These are phyloP conservation scores for Leucopsar rothschildi DNA, from an alignment of 2,113 vertebrate genomes.

Conservation along the genomic window DNA sequence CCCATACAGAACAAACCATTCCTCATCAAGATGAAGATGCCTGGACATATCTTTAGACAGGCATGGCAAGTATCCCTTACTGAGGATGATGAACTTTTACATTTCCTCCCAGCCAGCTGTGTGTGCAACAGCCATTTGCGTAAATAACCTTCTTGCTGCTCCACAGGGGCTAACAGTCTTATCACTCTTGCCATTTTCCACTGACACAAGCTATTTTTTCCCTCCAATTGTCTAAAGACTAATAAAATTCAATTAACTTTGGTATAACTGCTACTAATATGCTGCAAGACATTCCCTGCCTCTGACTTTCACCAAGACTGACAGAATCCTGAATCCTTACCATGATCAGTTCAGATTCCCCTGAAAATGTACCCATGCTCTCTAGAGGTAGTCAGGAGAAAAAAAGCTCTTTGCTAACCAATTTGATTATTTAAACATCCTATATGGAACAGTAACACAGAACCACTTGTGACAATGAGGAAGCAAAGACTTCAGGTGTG, in stretches of 20 bases:
- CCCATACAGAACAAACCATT: neutral
- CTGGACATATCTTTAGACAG: neutral
- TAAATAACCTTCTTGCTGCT: neutral
- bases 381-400: neutral
- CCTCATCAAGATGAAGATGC: neutral
- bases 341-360: neutral
- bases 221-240: neutral
- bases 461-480: neutral
- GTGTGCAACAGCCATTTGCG: neutral
- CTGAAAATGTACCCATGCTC: neutral
- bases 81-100: neutral
- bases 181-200: neutral
- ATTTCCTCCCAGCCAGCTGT: neutral
- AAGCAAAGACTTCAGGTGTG: neutral
- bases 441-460: neutral
- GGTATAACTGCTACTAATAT: neutral
- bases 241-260: neutral
- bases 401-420: neutral
- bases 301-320: neutral
- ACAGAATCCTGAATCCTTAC: neutral
- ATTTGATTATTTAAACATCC: neutral
- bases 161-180: neutral
- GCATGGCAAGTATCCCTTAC: neutral
- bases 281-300: neutral
- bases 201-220: neutral